phyloP scores from a whole-genome alignment of 2,888 invertebrate species.

The Scrobipalpa costella region DNA sequence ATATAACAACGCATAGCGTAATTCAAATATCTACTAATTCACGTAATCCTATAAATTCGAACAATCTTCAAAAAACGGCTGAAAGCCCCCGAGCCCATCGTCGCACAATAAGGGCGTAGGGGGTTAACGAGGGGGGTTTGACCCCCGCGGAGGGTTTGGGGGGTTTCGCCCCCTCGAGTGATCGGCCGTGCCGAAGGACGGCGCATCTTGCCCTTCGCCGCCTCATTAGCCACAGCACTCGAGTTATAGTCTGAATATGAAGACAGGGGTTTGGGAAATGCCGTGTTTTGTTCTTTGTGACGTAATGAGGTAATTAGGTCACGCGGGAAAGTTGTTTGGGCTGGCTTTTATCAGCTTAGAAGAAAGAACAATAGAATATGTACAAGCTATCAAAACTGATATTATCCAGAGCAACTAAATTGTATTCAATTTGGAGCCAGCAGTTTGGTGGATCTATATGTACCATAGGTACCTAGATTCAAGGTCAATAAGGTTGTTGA shows the following conservation, averaged over 20 bases:
- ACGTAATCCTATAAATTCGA: conserved; percentile 12
- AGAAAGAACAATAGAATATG: neutral
- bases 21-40: neutral
- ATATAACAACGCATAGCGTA: too few relatives aligned
- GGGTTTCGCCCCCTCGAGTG: conserved; percentile 45
- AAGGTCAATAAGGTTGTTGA: too few relatives aligned
- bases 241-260: conserved; percentile 49
- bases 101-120: conserved; percentile 40
- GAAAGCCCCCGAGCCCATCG: conserved; percentile 38
- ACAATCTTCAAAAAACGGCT: conserved; percentile 11
- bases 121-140: neutral
- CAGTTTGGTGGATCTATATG: too few relatives aligned
- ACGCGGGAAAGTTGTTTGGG: neutral
- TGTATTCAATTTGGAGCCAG: too few relatives aligned
- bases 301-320: conserved; percentile 21
- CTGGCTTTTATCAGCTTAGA: too few relatives aligned
- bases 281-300: conserved; percentile 8
- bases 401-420: too few relatives aligned
- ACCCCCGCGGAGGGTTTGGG: neutral
- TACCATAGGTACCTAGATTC: too few relatives aligned
- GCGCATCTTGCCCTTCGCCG: conserved; percentile 59
- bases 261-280: conserved; percentile 33
- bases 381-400: too few relatives aligned
- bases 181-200: conserved; percentile 61
- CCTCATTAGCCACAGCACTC: conserved; percentile 58